phyloP scores from a whole-genome alignment of 2,888 invertebrate genomes.

The Caenorhabditis auriculariae region DNA sequence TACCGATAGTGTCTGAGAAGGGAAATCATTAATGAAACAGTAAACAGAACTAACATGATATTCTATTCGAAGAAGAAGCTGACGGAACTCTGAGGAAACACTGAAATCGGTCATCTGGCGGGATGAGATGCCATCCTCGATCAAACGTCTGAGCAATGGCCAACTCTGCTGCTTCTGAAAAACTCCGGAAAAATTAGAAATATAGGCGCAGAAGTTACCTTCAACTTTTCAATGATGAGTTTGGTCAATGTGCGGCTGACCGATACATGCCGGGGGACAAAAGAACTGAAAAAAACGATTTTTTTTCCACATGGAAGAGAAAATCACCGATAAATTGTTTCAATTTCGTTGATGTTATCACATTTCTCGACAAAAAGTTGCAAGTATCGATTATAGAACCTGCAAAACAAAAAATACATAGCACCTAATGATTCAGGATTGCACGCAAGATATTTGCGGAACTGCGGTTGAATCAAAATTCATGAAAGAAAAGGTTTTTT shows the following conservation, averaged over 20 bases:
- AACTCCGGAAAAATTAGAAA: background rate
- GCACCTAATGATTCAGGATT: background rate
- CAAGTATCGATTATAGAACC: constrained; percentile 47
- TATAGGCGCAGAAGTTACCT: constrained; percentile 1
- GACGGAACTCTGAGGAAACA: constrained; percentile 18
- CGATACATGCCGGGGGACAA: constrained; percentile 53
- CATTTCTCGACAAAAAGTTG: constrained; percentile 26
- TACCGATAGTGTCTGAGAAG: constrained; percentile 23
- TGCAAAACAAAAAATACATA: constrained; percentile 7
- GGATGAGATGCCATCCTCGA: constrained; percentile 40
- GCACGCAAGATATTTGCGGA: too few species aligned
- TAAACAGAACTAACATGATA: constrained; percentile 26
- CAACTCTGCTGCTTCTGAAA: constrained; percentile 15
- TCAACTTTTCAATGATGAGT: constrained; percentile 24
- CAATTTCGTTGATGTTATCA: constrained; percentile 27
- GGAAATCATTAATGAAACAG: background rate
- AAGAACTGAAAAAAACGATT: constrained; percentile 1
- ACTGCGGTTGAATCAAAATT: background rate
- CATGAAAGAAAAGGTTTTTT: background rate
- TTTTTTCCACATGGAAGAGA: background rate
- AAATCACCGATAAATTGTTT: constrained; percentile 33
- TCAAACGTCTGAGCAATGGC: constrained; percentile 38
- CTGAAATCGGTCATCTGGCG: constrained; percentile 29
- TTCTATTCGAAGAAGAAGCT: constrained; percentile 34
- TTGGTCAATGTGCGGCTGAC: constrained; percentile 29